phyloP scores from a whole-genome alignment of 2,888 invertebrate genomes.

The Diploptera punctata region DNA sequence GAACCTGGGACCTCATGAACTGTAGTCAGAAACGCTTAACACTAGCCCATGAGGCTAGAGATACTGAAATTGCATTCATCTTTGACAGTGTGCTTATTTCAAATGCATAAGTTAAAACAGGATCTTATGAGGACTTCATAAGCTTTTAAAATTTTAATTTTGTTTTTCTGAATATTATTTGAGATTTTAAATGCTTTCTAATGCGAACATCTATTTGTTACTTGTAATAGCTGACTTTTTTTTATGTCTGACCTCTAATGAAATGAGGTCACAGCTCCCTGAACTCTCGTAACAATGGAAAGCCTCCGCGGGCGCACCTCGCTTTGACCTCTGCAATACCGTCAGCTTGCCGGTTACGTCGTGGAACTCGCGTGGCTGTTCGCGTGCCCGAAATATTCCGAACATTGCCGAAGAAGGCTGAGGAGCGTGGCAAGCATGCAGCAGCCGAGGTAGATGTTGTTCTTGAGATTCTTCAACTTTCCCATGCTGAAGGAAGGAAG shows the following conservation, averaged over 20 bases:
- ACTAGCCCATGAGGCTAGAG: too few relatives aligned
- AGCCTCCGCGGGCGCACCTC: constrained; percentile 23
- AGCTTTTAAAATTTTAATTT: too few relatives aligned
- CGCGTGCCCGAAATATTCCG: constrained; percentile 42
- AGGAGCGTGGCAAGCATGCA: constrained; percentile 38
- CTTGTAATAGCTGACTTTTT: too few relatives aligned
- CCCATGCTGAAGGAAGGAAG: constrained; percentile 35
- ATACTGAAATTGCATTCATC: too few relatives aligned
- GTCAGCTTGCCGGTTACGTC: neutral
- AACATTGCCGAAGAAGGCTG: constrained; percentile 35
- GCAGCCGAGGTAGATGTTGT: neutral
- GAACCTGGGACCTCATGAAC: too few relatives aligned
- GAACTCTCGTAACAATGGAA: constrained; percentile 33
- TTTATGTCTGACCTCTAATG: neutral
- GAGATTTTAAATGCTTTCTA: too few relatives aligned
- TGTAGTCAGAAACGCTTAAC: too few relatives aligned
- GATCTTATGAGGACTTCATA: too few relatives aligned
- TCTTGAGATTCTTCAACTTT: constrained; percentile 27
- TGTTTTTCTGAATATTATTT: too few relatives aligned
- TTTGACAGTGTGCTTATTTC: too few relatives aligned
- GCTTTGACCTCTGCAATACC: constrained; percentile 31
- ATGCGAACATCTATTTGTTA: too few relatives aligned
- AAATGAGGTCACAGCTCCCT: neutral
- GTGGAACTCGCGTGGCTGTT: constrained; percentile 41
- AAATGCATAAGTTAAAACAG: too few relatives aligned